Conservation (phyloP, 2,888 invertebrate species). For the Euclidia mi region DNA sequence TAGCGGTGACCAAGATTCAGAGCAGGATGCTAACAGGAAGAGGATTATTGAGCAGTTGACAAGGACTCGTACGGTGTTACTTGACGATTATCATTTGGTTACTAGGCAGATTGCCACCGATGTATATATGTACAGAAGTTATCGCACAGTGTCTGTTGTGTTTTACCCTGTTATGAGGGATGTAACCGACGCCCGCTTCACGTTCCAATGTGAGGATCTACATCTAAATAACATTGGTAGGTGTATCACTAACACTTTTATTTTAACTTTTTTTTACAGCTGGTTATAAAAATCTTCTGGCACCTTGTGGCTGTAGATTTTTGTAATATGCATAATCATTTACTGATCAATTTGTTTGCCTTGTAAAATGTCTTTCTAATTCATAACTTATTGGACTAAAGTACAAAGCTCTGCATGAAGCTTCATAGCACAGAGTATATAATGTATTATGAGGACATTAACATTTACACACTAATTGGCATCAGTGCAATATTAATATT, state of each 20-base stretch:
- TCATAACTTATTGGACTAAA: no score
- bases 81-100: conserved; percentile 82
- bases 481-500: no score
- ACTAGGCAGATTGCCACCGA: conserved; percentile 83
- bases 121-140: conserved; percentile 85
- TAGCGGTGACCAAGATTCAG: conserved; percentile 75
- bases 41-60: conserved; percentile 80
- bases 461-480: no score
- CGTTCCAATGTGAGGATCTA: conserved; percentile 86
- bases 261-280: background rate
- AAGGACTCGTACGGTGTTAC: conserved; percentile 78
- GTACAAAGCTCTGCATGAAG: no score
- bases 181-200: conserved; percentile 82
- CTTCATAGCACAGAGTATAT: no score
- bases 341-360: no score
- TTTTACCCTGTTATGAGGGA: conserved; percentile 81
- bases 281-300: conserved; percentile 1
- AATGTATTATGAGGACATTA: no score
- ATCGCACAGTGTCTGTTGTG: conserved; percentile 84
- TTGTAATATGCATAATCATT: no score
- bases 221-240: conserved; percentile 87
- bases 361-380: no score
- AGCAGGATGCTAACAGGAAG: conserved; percentile 78
- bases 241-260: conserved; percentile 56
- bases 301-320: no score